Percentiles rank a stretch among this genome's conserved stretches.
Conservation (phyloP, 1,140 invertebrate genomes). For the Bombus difficillimus region DNA sequence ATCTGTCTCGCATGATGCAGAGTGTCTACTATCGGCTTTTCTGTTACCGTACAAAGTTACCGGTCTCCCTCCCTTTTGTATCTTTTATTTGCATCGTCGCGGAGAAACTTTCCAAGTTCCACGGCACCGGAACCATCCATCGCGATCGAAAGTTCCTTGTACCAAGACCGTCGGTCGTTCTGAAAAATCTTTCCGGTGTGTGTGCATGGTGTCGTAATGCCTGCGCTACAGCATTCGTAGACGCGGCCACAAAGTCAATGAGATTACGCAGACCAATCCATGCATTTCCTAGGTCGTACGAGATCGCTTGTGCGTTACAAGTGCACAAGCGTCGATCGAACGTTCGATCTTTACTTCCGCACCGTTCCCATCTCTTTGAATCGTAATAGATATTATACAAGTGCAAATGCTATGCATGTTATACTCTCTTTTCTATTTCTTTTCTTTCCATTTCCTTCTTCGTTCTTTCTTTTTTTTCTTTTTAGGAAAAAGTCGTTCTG, state of each 20-base stretch:
- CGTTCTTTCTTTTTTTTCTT: background rate
- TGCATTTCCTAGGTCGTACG: conserved; percentile 54
- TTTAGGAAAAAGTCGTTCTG: background rate
- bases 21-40: conserved; percentile 27
- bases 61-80: conserved; percentile 15
- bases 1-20: conserved; percentile 45
- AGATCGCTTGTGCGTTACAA: conserved; percentile 54
- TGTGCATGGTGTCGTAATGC: conserved; percentile 42
- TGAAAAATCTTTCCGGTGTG: conserved; percentile 30
- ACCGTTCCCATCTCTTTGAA: background rate
- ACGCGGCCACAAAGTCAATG: conserved; percentile 43
- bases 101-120: conserved; percentile 52
- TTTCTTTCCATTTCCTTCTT: background rate
- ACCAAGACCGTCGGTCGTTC: conserved; percentile 39
- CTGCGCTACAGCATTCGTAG: background rate
- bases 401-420: background rate
- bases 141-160: conserved; percentile 55
- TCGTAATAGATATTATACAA: background rate
- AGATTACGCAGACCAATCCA: conserved; percentile 42
- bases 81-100: conserved; percentile 48
- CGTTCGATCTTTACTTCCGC: conserved; percentile 47
- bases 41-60: conserved; percentile 4
- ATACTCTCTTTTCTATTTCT: too few relatives aligned
- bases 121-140: conserved; percentile 50
- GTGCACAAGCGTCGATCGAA: conserved; percentile 20